Conservation (phyloP, 2,797 vertebrate genomes). For the Platalea minor region DNA sequence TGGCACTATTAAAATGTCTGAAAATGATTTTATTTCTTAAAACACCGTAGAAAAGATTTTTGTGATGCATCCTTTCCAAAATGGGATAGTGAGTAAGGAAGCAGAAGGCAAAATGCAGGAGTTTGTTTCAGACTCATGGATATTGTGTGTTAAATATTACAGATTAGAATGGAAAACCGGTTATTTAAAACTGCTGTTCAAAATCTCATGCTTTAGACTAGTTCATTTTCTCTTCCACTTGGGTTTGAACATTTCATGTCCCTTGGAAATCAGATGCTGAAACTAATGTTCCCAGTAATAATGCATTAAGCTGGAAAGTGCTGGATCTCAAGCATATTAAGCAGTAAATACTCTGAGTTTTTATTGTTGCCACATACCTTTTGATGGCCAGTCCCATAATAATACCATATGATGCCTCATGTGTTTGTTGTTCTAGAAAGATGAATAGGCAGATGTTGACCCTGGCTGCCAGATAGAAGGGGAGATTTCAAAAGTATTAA, state of each 20-base stretch:
- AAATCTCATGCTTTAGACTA: not conserved
- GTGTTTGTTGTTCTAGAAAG: conserved; percentile 6
- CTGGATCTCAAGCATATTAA: conserved; percentile 4
- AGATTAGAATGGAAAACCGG: not conserved
- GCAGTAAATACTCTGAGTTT: conserved; percentile 23
- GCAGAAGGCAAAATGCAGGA: not conserved
- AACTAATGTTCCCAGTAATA: conserved; percentile 2
- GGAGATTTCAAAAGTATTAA: not conserved
- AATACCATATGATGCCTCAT: not conserved
- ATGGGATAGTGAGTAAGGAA: not conserved
- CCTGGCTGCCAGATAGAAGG: not conserved
- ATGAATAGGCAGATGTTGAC: conserved; percentile 28
- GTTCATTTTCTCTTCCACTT: not conserved
- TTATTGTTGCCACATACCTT: conserved; percentile 27
- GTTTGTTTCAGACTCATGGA: not conserved
- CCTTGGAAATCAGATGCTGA: conserved; percentile 1
- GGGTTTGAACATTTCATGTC: not conserved
- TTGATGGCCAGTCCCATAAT: not conserved
- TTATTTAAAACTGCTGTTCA: not conserved
- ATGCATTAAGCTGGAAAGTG: conserved; percentile 4
- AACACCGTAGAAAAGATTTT: not conserved
- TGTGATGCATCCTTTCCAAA: not conserved
- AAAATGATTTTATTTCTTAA: not conserved
- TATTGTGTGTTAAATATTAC: not conserved
- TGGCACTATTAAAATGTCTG: not conserved